A percentile compares a stretch with the other conserved stretches of the same genome.
Evolutionary conservation across 2,113 vertebrate species (phyloP).

Genomic region (Uria lomvia): DNA sequence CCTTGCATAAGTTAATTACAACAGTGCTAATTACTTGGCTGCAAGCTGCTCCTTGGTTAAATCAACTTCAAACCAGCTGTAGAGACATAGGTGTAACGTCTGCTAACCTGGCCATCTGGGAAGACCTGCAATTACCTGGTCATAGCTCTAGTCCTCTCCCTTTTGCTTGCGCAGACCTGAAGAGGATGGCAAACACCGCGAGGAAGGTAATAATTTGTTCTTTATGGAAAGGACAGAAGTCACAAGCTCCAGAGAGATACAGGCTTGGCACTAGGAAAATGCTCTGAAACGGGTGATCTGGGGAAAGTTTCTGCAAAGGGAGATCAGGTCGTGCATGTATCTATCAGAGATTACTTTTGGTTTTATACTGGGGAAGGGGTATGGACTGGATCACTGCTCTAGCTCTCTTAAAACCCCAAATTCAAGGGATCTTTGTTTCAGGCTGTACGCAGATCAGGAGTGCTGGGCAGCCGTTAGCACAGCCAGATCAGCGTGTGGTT

Average conservation of each 20-base stretch:
- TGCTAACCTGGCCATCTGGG: not conserved
- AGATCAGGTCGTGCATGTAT: too few relatives aligned
- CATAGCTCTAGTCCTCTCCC: not conserved
- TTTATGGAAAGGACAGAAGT: not conserved
- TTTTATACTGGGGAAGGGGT: too few relatives aligned
- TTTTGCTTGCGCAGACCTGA: accelerated
- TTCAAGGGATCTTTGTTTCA: not conserved
- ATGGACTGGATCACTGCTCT: not conserved
- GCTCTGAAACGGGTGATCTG: accelerated
- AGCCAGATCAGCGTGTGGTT: accelerated
- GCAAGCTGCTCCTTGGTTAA: not conserved
- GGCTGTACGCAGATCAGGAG: not conserved
- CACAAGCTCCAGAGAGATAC: accelerated
- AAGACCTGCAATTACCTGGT: not conserved
- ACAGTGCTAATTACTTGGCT: not conserved
- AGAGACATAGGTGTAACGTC: accelerated
- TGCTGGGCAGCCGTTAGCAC: not conserved
- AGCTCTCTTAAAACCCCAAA: not conserved
- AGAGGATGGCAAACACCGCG: not conserved
- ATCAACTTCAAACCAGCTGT: not conserved
- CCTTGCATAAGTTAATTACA: not conserved
- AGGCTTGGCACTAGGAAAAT: accelerated
- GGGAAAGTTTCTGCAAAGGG: not conserved
- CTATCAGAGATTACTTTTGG: not conserved
- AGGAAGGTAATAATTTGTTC: not conserved